Conservation (phyloP, 2,888 invertebrate genomes). For the Anoplius nigerrimus region DNA sequence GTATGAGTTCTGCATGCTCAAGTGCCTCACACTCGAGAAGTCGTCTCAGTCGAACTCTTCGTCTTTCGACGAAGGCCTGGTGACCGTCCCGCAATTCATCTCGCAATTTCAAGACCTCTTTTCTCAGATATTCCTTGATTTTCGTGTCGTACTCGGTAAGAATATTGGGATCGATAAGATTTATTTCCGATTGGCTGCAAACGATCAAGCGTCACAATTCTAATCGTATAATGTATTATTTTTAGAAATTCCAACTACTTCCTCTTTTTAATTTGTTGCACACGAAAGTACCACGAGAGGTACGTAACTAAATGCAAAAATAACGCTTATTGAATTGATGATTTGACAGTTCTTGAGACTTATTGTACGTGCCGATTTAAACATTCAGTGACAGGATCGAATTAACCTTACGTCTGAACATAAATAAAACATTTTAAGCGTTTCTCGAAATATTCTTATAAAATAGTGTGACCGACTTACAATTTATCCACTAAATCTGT, state of each 20-base stretch:
- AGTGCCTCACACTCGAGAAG: conserved; percentile 42
- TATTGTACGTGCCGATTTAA: no score
- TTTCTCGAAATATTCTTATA: no score
- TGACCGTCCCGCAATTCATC: conserved; percentile 38
- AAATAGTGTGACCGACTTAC: neutral
- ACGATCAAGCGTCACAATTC: neutral
- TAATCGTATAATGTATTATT: neutral
- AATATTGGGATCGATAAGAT: conserved; percentile 18
- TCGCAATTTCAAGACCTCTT: conserved; percentile 35
- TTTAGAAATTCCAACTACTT: neutral
- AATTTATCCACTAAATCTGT: neutral
- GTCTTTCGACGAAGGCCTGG: conserved; percentile 38
- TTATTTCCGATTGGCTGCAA: conserved; percentile 28
- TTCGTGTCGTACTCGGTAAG: conserved; percentile 22
- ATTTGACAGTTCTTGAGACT: no score
- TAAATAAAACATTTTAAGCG: no score
- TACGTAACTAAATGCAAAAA: no score
- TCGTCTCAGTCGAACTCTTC: conserved; percentile 44
- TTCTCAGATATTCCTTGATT: conserved; percentile 25
- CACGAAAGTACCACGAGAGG: no score
- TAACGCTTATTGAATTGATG: no score
- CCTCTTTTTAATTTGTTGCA: no score
- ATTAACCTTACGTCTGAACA: no score
- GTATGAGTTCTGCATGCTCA: conserved; percentile 47
- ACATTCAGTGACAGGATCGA: no score